These are phyloP conservation scores for Gymnoscopelus microlampas DNA, from an alignment of 2,797 vertebrate genomes.

Conservation along the genomic window DNA sequence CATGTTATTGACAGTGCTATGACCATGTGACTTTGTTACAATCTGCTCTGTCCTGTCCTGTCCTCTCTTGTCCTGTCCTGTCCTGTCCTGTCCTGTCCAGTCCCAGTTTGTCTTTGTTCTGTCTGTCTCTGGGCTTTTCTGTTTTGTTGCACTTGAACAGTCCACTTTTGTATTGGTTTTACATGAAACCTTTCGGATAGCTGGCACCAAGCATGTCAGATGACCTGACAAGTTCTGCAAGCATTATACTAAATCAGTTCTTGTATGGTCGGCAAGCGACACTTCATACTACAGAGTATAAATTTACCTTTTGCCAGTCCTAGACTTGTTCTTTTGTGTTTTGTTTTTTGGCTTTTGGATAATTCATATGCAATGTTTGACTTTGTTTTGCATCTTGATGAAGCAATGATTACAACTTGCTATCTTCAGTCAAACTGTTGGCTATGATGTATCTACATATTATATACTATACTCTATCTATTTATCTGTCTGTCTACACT, in stretches of 20 bases:
- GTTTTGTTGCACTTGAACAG: constrained; percentile 1
- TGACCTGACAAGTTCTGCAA: neutral
- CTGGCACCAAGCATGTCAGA: neutral
- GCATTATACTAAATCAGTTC: too few relatives aligned
- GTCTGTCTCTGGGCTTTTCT: constrained; percentile 35
- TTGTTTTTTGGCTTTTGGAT: too few relatives aligned
- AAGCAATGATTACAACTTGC: neutral
- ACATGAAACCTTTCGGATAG: neutral
- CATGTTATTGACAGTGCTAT: neutral
- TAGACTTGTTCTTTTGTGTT: too few relatives aligned
- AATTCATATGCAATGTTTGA: too few relatives aligned
- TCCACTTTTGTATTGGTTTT: constrained; percentile 18
- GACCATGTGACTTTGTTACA: neutral
- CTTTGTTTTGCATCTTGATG: too few relatives aligned
- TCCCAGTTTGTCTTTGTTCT: constrained; percentile 18
- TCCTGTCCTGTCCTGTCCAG: neutral
- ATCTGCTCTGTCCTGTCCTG: constrained; percentile 9
- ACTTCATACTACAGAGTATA: too few relatives aligned
- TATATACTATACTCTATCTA: too few relatives aligned
- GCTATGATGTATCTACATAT: too few relatives aligned
- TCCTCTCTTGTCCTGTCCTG: neutral
- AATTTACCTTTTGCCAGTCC: too few relatives aligned
- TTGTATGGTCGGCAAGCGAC: too few relatives aligned
- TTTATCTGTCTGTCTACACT: too few relatives aligned
- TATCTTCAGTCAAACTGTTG: neutral